A percentile compares a stretch with the other conserved stretches of the same genome.
These are phyloP conservation scores for Acheta domesticus DNA, from an alignment of 2,888 invertebrate genomes.

Conservation along the genomic window DNA sequence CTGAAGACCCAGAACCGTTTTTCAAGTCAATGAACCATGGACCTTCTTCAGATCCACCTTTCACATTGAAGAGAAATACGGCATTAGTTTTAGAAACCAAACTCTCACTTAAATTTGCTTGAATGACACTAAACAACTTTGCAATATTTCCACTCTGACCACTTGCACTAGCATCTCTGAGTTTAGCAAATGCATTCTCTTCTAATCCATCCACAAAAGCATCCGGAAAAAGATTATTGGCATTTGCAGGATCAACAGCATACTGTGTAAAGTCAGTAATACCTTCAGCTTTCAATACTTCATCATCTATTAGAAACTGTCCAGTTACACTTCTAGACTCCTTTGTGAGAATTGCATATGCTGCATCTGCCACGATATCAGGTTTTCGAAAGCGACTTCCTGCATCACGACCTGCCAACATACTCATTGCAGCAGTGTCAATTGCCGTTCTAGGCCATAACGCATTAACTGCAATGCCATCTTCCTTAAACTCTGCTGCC, in stretches of 20 bases:
- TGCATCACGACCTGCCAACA: constrained; percentile 69
- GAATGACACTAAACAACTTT: constrained; percentile 67
- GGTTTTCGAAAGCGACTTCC: constrained; percentile 68
- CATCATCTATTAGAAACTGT: constrained; percentile 90
- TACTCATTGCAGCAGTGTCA: constrained; percentile 88
- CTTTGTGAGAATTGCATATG: constrained; percentile 74
- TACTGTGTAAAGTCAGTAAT: constrained; percentile 83
- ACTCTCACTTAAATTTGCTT: constrained; percentile 66
- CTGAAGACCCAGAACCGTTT: constrained; percentile 75
- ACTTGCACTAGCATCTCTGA: background rate
- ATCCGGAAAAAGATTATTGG: constrained; percentile 74
- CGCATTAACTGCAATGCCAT: constrained; percentile 88
- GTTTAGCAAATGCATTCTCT: constrained; percentile 5
- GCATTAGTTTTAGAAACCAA: constrained; percentile 79
- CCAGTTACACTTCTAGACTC: constrained; percentile 79
- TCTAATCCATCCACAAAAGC: constrained; percentile 41
- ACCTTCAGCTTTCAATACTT: constrained; percentile 73
- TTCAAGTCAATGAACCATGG: constrained; percentile 87
- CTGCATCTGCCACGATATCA: constrained; percentile 86
- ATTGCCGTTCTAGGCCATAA: constrained; percentile 97
- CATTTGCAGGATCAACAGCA: constrained; percentile 69
- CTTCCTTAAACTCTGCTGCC: constrained; percentile 82
- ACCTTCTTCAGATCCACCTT: constrained; percentile 71
- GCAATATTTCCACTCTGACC: constrained; percentile 57
- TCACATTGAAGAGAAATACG: constrained; percentile 82